phyloP scores from a whole-genome alignment of 2,888 invertebrate species.

The Aleiodes alternator region DNA sequence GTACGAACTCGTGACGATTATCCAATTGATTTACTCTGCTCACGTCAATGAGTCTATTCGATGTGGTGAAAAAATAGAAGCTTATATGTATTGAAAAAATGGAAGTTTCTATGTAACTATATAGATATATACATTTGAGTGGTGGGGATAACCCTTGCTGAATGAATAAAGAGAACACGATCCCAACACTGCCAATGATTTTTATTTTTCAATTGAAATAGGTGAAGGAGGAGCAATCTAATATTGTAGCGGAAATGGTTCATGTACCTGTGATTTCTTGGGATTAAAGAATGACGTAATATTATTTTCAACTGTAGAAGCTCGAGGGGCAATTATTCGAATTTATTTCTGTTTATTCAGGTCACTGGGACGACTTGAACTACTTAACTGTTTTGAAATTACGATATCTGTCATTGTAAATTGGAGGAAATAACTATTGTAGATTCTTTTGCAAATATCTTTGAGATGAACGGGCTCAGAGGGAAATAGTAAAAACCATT shows the following conservation, averaged over 20 bases:
- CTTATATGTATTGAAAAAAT: constrained; percentile 32
- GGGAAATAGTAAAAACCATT: no score
- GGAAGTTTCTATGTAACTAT: not conserved
- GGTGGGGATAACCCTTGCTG: constrained; percentile 32
- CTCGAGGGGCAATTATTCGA: constrained; percentile 35
- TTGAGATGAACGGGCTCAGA: no score
- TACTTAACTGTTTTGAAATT: no score
- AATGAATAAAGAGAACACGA: constrained; percentile 21
- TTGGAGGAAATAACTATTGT: no score
- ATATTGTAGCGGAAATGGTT: constrained; percentile 21
- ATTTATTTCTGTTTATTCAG: not conserved
- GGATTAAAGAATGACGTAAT: not conserved
- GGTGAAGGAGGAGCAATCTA: constrained; percentile 20
- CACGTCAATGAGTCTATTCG: constrained; percentile 66
- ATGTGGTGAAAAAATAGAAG: constrained; percentile 36
- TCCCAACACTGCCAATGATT: not conserved
- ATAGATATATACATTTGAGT: not conserved
- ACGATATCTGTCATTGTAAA: no score
- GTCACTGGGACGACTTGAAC: no score
- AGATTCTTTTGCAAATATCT: no score
- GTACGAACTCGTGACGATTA: constrained; percentile 57
- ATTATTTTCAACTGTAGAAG: constrained; percentile 13
- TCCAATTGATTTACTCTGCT: constrained; percentile 60
- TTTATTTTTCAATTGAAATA: constrained; percentile 9
- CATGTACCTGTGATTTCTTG: constrained; percentile 15